Base-by-base conservation (phyloP, 1,140 invertebrate species). In the Phortica variegata region DNA sequence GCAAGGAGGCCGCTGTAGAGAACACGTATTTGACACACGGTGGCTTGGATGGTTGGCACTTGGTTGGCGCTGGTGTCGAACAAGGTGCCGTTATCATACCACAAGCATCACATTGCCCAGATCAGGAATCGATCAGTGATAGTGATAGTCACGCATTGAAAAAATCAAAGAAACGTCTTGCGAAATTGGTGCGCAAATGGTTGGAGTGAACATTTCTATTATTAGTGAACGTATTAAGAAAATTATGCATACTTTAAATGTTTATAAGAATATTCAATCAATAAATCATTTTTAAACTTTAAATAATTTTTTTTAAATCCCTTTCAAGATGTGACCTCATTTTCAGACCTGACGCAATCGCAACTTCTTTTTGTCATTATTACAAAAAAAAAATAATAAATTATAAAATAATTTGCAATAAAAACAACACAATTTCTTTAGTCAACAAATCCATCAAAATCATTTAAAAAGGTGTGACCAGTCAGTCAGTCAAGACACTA, bases 1-100 rank as follows among this genome's bases (percentile, higher is more conserved):
- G 80, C 0, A 49, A 78, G 2, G 29, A 74, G 19, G 81, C 82
- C 0, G 70, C 79, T 16, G 77, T 83, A 3, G 80, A 77, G 46
- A 84, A 84, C 48, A 82, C 85, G 1, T 81, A 86, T 37, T 82
- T 83, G 47, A 80, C 82, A 12, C 85, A 87, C 50, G 85, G 85
- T n/a, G 70, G 73, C 40, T 61, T 85, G 15, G 85, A 87, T 69
- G 84, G 85, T 0, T 87, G 84, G 85, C 79, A 80, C 47, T 63
- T 77, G 0, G 78, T 86, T 7, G 85, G 85, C 2, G 77, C 85
- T 16, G 65, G 66, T 18, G 19, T 34, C 12, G 52, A 23, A 12
- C 41, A 61, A 8, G 50, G 55, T 31, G 68, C 61, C 16, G 69
- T 58, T 10, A 56, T 73, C 31, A 58, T 75, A n/a, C 68, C 72